phyloP scores from a whole-genome alignment of 2,888 invertebrate genomes.

The Euclidia mi region DNA sequence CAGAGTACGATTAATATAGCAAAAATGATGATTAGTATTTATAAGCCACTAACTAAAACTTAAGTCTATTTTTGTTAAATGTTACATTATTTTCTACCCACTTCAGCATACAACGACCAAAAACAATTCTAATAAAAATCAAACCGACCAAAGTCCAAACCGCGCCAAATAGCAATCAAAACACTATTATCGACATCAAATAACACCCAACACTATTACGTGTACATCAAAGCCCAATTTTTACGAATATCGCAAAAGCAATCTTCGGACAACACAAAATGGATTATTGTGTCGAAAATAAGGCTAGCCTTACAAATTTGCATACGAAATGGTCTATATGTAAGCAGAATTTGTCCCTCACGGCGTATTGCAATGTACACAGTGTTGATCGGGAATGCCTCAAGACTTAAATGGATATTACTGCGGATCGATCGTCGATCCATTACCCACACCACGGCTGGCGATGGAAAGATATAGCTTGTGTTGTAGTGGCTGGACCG shows the following conservation, averaged over 20 bases:
- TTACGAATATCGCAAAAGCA: slow-evolving; percentile 1
- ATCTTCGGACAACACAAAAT: slow-evolving; percentile 13
- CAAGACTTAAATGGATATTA: slow-evolving; percentile 73
- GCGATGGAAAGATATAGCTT: slow-evolving; percentile 48
- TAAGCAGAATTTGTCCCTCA: slow-evolving; percentile 34
- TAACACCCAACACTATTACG: neutral
- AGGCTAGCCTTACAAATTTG: slow-evolving; percentile 28
- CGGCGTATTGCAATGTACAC: slow-evolving; percentile 46
- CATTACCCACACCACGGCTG: slow-evolving; percentile 73
- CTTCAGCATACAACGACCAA: neutral
- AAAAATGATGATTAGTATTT: too few species aligned
- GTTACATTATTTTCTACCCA: neutral
- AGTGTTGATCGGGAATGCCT: slow-evolving; percentile 59
- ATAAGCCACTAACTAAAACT: too few species aligned
- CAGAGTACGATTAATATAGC: too few species aligned
- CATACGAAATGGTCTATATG: slow-evolving; percentile 35
- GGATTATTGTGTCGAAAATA: slow-evolving; percentile 14
- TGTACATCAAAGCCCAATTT: neutral
- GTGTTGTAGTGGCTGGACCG: slow-evolving; percentile 20
- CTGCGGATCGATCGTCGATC: slow-evolving; percentile 72
- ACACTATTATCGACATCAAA: slow-evolving; percentile 8
- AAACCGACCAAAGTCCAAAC: neutral
- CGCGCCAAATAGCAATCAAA: neutral
- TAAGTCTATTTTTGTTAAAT: too few species aligned
- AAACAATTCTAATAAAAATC: too few species aligned